phyloP scores from a whole-genome alignment of 2,888 invertebrate genomes.

The Danaus chrysippus region DNA sequence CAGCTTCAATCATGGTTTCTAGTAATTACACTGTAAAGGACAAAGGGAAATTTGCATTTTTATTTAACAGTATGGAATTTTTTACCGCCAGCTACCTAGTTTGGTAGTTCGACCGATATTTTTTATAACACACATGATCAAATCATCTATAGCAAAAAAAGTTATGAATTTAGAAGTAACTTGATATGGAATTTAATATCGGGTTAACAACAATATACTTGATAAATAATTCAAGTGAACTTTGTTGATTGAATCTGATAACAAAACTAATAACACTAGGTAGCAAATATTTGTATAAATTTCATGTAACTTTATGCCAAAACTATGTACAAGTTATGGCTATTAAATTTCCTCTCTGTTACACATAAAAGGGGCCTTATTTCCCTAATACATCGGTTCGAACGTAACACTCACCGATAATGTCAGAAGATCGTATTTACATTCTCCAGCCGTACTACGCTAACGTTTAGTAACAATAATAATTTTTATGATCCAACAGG shows the following conservation, averaged over 20 bases:
- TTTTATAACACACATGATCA: too few relatives aligned
- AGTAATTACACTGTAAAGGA: slow-evolving; percentile 51
- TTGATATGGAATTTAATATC: too few relatives aligned
- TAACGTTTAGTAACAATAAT: slow-evolving; percentile 37
- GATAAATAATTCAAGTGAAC: too few relatives aligned
- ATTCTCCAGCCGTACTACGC: slow-evolving; percentile 43
- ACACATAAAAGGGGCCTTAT: slow-evolving; percentile 58
- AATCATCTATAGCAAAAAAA: too few relatives aligned
- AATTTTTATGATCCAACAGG: slow-evolving; percentile 32
- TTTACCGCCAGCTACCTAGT: too few relatives aligned
- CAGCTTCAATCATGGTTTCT: slow-evolving; percentile 34
- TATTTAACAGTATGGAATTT: slow-evolving; percentile 40
- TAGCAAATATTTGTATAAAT: slow-evolving; percentile 23
- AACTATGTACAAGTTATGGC: slow-evolving; percentile 44
- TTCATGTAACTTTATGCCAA: slow-evolving; percentile 27
- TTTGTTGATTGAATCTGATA: background rate
- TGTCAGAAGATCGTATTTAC: slow-evolving; percentile 54
- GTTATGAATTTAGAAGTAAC: too few relatives aligned
- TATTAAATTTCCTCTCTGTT: slow-evolving; percentile 51
- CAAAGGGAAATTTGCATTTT: slow-evolving; percentile 69
- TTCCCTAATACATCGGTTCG: slow-evolving; percentile 57
- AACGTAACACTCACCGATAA: slow-evolving; percentile 45
- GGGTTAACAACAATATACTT: too few relatives aligned
- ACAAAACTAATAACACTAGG: slow-evolving; percentile 12
- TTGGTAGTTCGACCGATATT: too few relatives aligned